Conservation (phyloP, 2,888 invertebrate genomes). For the Augiades crinisus region DNA sequence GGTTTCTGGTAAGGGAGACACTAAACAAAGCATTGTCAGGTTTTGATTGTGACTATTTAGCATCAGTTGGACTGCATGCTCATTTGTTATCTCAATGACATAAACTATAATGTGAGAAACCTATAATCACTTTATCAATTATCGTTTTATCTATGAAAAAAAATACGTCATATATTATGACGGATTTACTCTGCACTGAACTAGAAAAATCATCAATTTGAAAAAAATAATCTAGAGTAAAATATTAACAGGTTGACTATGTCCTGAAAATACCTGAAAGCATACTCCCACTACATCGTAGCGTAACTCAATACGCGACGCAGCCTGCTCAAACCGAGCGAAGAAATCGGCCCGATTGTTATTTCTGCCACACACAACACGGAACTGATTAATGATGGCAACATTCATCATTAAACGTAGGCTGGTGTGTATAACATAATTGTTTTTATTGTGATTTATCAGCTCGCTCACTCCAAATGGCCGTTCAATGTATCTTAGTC, state of each 20-base stretch:
- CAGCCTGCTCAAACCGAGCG: constrained; percentile 8
- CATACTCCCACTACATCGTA: not conserved
- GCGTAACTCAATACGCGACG: not conserved
- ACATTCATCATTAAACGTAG: constrained; percentile 7
- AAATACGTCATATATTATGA: no score
- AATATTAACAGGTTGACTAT: not conserved
- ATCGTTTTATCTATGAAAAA: no score
- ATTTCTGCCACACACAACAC: constrained; percentile 9
- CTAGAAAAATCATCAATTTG: no score
- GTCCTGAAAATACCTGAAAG: not conserved
- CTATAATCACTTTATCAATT: no score
- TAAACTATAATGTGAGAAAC: no score
- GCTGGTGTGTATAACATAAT: constrained; percentile 6
- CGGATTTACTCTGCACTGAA: no score
- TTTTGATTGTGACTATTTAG: no score
- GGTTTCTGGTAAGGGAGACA: no score
- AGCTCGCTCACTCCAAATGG: not conserved
- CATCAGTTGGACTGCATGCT: no score
- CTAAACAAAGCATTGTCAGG: no score
- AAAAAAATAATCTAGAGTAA: no score
- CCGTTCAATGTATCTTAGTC: not conserved
- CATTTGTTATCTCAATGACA: no score
- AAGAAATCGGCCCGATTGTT: constrained; percentile 18
- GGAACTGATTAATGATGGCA: constrained; percentile 15
- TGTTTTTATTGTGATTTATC: constrained; percentile 18